A percentile compares a stretch with the other conserved stretches of the same genome.
Conservation (phyloP, 2,888 invertebrate genomes). For the Acanthococcus lagerstroemiae region DNA sequence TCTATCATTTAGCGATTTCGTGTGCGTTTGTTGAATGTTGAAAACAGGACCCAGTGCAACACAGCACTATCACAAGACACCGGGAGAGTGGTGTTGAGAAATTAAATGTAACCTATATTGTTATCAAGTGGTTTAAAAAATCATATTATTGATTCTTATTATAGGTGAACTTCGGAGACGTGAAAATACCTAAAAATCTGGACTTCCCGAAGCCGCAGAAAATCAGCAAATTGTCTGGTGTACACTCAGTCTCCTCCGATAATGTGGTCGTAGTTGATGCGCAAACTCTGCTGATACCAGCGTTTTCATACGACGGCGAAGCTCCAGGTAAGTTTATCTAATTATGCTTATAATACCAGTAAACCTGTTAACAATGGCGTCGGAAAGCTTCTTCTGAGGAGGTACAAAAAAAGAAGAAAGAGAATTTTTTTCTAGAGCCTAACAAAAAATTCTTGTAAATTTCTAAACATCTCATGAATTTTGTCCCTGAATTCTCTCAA, state of each 20-base stretch:
- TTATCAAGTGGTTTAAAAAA: neutral
- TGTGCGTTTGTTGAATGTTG: too few species aligned
- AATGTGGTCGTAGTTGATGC: constrained; percentile 83
- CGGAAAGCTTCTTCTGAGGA: neutral
- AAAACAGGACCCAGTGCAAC: too few species aligned
- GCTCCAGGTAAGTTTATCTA: constrained; percentile 61
- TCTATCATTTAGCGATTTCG: too few species aligned
- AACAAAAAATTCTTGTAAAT: too few species aligned
- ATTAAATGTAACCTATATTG: too few species aligned
- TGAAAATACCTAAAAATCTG: constrained; percentile 63
- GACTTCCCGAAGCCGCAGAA: constrained; percentile 77
- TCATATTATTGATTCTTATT: constrained; percentile 30
- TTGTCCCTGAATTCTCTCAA: too few species aligned
- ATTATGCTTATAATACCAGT: neutral
- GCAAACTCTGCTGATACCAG: constrained; percentile 79
- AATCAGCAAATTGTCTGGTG: constrained; percentile 61
- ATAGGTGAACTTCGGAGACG: constrained; percentile 83
- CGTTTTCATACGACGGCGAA: constrained; percentile 84
- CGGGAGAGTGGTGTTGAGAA: too few species aligned
- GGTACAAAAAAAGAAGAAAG: too few species aligned
- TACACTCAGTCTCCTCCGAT: constrained; percentile 76
- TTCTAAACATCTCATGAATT: too few species aligned
- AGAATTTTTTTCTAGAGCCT: too few species aligned
- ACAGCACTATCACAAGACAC: too few species aligned
- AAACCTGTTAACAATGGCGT: neutral